Evolutionary conservation across 2,113 vertebrate species (phyloP).

Genomic region (Antigone vipio): DNA sequence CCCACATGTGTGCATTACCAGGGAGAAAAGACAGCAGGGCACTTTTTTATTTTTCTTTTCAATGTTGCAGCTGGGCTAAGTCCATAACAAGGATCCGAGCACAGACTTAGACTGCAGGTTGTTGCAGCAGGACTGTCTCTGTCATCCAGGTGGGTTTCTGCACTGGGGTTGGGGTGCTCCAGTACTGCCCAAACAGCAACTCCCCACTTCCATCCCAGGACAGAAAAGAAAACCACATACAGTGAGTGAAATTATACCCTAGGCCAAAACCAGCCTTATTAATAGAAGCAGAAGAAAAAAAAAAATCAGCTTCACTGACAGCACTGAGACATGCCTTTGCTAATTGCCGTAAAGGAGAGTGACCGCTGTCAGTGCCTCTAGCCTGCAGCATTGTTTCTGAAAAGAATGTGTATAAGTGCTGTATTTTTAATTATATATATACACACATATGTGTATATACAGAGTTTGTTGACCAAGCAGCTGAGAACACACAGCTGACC

Average conservation of each 20-base stretch:
- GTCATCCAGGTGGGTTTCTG: not conserved
- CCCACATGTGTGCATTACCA: not conserved
- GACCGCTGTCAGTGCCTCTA: not conserved
- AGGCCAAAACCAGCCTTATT: not conserved
- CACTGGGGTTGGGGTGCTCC: not conserved
- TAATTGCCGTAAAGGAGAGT: not conserved
- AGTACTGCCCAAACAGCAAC: not conserved
- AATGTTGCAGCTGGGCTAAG: not conserved
- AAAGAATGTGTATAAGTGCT: not conserved
- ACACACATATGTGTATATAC: no score
- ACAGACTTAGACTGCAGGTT: not conserved
- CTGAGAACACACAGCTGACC: not conserved
- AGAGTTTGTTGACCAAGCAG: not conserved
- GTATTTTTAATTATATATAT: not conserved
- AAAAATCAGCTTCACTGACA: not conserved
- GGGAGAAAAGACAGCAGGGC: not conserved
- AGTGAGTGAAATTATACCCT: not conserved
- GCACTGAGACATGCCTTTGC: not conserved
- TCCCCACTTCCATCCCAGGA: not conserved
- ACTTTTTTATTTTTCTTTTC: not conserved
- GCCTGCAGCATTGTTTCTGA: not conserved
- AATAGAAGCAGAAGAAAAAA: not conserved
- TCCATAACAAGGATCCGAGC: not conserved
- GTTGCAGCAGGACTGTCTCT: not conserved
- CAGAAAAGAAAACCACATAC: not conserved